These are phyloP conservation scores for Rhadinocentrus ornatus DNA, from an alignment of 2,797 vertebrate genomes.

Conservation along the genomic window DNA sequence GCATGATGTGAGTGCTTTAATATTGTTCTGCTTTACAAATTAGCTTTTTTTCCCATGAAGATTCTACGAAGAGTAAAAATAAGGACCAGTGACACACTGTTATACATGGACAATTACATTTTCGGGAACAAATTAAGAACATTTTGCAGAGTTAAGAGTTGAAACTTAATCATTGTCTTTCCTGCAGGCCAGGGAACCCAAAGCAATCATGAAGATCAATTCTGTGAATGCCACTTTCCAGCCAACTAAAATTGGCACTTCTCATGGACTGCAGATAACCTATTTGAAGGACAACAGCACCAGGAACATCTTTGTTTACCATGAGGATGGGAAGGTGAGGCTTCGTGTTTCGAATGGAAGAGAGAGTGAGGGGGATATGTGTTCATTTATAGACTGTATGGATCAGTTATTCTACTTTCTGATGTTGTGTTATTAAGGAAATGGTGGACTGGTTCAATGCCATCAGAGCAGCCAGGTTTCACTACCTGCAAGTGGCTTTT, in stretches of 20 bases:
- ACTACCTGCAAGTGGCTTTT: constrained; percentile 96
- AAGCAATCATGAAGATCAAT: constrained; percentile 93
- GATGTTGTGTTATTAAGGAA: constrained; percentile 81
- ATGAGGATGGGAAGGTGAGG: constrained; percentile 95
- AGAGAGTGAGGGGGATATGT: background rate
- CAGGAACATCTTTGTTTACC: constrained; percentile 95
- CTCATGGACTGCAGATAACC: constrained; percentile 93
- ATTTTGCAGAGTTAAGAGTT: background rate
- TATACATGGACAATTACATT: background rate
- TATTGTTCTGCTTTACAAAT: background rate
- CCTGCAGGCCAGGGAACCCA: constrained; percentile 92
- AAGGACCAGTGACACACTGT: background rate
- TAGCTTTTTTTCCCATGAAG: no score
- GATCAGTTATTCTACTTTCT: background rate
- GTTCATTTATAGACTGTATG: background rate
- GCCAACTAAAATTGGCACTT: constrained; percentile 91
- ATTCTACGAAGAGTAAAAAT: background rate
- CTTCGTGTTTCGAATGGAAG: background rate
- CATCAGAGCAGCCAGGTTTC: constrained; percentile 93
- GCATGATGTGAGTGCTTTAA: constrained; percentile 33
- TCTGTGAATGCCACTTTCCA: constrained; percentile 94
- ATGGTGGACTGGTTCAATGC: constrained; percentile 98
- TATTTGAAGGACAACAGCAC: constrained; percentile 97
- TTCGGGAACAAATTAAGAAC: no score
- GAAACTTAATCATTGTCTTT: background rate